phyloP scores from a whole-genome alignment of 2,888 invertebrate genomes.

The Eupeodes latifasciatus region DNA sequence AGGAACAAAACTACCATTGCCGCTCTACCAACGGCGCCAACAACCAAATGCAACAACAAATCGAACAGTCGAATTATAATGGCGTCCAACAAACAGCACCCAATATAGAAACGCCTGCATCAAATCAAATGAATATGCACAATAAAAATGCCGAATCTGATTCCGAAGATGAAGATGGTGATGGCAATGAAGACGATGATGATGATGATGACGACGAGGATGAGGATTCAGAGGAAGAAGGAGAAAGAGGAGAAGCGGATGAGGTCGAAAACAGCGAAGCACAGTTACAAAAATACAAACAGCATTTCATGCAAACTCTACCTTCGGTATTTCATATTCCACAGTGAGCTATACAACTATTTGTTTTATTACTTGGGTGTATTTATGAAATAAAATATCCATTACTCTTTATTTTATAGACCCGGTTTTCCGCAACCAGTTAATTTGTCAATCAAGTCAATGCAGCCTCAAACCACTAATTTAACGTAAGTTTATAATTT shows the following conservation, averaged over 20 bases:
- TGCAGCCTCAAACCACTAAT: constrained; percentile 79
- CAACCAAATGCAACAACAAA: constrained; percentile 51
- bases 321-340: constrained; percentile 69
- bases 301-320: constrained; percentile 60
- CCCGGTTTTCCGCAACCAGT: constrained; percentile 80
- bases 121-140: constrained; percentile 62
- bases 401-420: constrained; percentile 74
- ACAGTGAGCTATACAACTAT: constrained; percentile 49
- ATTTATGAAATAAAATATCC: background rate
- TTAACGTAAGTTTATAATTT: constrained; percentile 79
- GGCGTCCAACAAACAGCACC: constrained; percentile 34
- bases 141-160: constrained; percentile 52
- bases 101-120: constrained; percentile 20
- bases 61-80: constrained; percentile 47
- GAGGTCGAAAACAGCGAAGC: constrained; percentile 37
- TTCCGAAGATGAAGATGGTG: constrained; percentile 61
- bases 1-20: constrained; percentile 41
- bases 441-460: constrained; percentile 82
- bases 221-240: constrained; percentile 77
- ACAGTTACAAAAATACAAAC: constrained; percentile 60
- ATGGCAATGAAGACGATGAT: constrained; percentile 70
- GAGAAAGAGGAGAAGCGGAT: constrained; percentile 65
- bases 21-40: constrained; percentile 25
- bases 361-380: background rate
- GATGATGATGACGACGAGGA: constrained; percentile 80